Evolutionary conservation across 2,888 invertebrate genomes (phyloP).

Genomic region (Geotrupes spiniger): DNA sequence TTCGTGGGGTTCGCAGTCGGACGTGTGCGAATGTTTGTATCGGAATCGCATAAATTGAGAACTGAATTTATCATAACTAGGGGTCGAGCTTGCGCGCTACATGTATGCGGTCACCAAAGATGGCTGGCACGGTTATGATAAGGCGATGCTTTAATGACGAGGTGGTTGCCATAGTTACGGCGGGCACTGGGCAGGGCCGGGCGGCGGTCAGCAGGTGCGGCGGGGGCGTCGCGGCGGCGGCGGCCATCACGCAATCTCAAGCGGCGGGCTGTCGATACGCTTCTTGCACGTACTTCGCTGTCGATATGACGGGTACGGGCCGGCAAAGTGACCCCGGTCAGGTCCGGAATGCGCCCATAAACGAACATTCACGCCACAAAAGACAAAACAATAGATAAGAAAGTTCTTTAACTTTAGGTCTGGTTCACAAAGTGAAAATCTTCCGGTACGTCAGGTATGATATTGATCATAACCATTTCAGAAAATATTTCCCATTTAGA

Average conservation of each 20-base stretch:
- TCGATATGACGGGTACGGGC: constrained; percentile 7
- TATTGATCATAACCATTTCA: too few species aligned
- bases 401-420: too few species aligned
- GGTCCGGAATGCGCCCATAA: constrained; percentile 19
- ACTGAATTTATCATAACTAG: constrained; percentile 41
- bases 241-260: constrained; percentile 52
- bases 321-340: constrained; percentile 10
- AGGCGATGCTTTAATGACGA: constrained; percentile 58
- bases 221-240: constrained; percentile 41
- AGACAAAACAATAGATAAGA: too few species aligned
- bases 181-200: constrained; percentile 53
- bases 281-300: constrained; percentile 16
- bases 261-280: constrained; percentile 44
- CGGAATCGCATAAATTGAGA: constrained; percentile 25
- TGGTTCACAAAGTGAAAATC: too few species aligned
- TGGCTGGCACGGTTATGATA: constrained; percentile 56
- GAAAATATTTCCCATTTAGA: too few species aligned
- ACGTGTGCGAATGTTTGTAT: constrained; percentile 12
- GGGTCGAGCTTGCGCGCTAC: constrained; percentile 28
- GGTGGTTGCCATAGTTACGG: constrained; percentile 54
- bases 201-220: constrained; percentile 42
- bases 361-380: too few species aligned
- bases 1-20: constrained; percentile 7
- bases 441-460: too few species aligned
- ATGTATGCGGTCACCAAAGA: constrained; percentile 48